Evolutionary conservation across 2,888 invertebrate genomes (phyloP).

Genomic region (Pandemis heparana): DNA sequence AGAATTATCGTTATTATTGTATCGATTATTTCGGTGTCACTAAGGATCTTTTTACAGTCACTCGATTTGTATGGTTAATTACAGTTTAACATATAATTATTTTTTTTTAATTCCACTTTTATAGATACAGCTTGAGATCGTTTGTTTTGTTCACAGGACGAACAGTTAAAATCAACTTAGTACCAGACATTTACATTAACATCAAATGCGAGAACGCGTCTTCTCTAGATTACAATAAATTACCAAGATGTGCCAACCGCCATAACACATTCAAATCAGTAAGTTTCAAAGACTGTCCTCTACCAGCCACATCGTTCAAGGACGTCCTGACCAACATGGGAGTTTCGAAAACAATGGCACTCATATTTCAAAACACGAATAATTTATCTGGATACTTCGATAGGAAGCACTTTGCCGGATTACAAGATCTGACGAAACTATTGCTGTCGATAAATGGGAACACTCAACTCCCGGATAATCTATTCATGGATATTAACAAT

Average conservation of each 20-base stretch:
- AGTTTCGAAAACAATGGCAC: constrained; percentile 79
- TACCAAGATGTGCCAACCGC: constrained; percentile 79
- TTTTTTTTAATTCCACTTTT: no score
- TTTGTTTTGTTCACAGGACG: constrained; percentile 68
- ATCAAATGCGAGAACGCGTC: constrained; percentile 77
- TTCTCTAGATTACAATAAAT: constrained; percentile 72
- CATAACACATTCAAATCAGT: constrained; percentile 76
- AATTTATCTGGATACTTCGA: constrained; percentile 85
- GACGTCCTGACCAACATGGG: constrained; percentile 78
- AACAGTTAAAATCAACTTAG: constrained; percentile 72
- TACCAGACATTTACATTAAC: constrained; percentile 76
- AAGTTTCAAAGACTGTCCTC: constrained; percentile 83
- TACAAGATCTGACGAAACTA: constrained; percentile 83
- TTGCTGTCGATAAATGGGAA: constrained; percentile 87
- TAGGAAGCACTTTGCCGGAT: constrained; percentile 85
- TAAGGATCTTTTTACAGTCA: no score
- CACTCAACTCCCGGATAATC: constrained; percentile 85
- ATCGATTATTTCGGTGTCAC: no score
- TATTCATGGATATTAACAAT: constrained; percentile 86
- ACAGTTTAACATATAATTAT: no score
- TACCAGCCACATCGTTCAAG: constrained; percentile 81
- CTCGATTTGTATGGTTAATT: no score
- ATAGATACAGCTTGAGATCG: not conserved
- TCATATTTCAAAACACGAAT: constrained; percentile 83
- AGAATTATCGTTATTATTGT: no score